Evolutionary conservation across 2,797 vertebrate genomes (phyloP).

Genomic region (Anisognathus igniventris): DNA sequence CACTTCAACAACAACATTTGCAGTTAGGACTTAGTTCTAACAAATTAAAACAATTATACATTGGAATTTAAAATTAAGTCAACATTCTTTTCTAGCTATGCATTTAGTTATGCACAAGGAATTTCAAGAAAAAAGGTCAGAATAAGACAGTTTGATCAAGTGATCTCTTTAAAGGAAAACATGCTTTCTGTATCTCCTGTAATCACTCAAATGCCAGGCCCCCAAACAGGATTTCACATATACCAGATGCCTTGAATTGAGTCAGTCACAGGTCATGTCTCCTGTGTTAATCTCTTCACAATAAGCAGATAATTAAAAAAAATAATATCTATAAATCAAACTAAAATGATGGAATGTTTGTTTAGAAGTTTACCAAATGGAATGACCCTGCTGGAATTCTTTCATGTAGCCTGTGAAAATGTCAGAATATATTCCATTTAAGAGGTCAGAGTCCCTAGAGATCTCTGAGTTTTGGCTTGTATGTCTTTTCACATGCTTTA

Average conservation of each 20-base stretch:
- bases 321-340: slow-evolving; percentile 62
- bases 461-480: slow-evolving; percentile 74
- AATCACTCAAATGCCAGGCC: slow-evolving; percentile 54
- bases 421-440: slow-evolving; percentile 73
- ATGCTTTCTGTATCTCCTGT: slow-evolving; percentile 49
- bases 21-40: neutral
- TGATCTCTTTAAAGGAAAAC: slow-evolving; percentile 52
- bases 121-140: slow-evolving; percentile 25
- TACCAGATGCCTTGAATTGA: slow-evolving; percentile 47
- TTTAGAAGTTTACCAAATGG: slow-evolving; percentile 75
- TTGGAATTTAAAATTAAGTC: slow-evolving; percentile 28
- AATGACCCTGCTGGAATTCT: slow-evolving; percentile 72
- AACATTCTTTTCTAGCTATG: slow-evolving; percentile 8
- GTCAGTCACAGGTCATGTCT: slow-evolving; percentile 52
- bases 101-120: slow-evolving; percentile 19
- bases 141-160: slow-evolving; percentile 32
- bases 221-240: slow-evolving; percentile 34
- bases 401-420: slow-evolving; percentile 79
- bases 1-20: neutral
- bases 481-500: slow-evolving; percentile 83
- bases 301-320: slow-evolving; percentile 56
- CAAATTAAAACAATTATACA: neutral
- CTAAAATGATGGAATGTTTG: slow-evolving; percentile 62
- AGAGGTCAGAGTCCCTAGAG: slow-evolving; percentile 75
- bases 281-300: slow-evolving; percentile 62